Evolutionary conservation across 2,888 invertebrate genomes (phyloP), one percentile per base, ranked within the genome.

Genomic region (Pteria penguin): DNA sequence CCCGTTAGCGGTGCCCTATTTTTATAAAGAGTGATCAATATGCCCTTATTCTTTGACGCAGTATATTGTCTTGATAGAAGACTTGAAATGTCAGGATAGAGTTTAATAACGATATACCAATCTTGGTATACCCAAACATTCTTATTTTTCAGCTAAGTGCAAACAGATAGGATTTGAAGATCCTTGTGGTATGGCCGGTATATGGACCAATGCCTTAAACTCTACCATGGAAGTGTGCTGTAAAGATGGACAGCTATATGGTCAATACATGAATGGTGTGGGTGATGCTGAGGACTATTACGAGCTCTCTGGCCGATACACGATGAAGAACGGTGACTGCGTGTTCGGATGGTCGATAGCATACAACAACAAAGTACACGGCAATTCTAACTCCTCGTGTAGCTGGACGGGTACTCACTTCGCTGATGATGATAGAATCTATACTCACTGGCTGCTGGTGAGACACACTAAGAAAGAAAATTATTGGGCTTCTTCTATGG

Each of bases 121-220:
- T n/a, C n/a, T n/a, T n/a, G 45, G 45, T 36, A 36, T 36, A 11
- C 14, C 45, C 5, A 5, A 36, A 36, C 45, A 36, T 36, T 36
- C 45, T 36, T 14, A n/a, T n/a, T 45, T 45, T 45, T 45, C 45
- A 45, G 45, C 45, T 0, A 45, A 14, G 45, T 45, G 45, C 18
- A 45, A 45, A 18, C 45, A 45, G 45, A 45, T 45, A 14, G 45
- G 45, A 45, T 45, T 14, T 45, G 45, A 45, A 45, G 65, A 45
- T 65, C 65, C 52, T 2, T 66, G 66, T 61, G 57, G 62, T 14
- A 45, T 68, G 33, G 27, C 63, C 2, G 76, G 76, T 31, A 45
- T 26, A 27, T 76, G 76, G 76, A 60, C 29, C 18, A 76, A 76
- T 55, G 57, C 72, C 5, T 58, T 76, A 1, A 36, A 36, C 1